A percentile compares a stretch with the other conserved stretches of the same genome.
phyloP scores from a whole-genome alignment of 23 tunicate genomes.

The Pegea sp. region DNA sequence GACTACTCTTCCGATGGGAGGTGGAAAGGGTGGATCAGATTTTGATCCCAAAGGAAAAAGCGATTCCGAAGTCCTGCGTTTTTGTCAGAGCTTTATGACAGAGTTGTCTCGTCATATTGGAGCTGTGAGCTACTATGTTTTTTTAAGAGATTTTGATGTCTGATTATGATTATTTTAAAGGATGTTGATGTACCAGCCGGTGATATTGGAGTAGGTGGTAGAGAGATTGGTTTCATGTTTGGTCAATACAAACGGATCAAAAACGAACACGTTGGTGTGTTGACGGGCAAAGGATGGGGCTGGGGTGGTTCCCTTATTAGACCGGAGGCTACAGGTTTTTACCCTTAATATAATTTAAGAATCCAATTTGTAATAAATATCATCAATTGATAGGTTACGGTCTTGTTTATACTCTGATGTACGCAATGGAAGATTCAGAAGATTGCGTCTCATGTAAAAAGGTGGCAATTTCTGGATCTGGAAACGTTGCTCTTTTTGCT shows the following conservation, averaged over 20 bases:
- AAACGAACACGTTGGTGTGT: conserved; percentile 78
- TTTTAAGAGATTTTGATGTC: background rate
- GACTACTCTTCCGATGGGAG: conserved; percentile 99
- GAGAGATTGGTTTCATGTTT: conserved; percentile 94
- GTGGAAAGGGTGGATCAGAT: conserved; percentile 99
- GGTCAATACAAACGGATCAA: conserved; percentile 99
- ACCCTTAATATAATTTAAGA: no score
- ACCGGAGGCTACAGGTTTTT: conserved; percentile 98
- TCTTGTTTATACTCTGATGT: conserved; percentile 79
- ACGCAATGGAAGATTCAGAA: conserved; percentile 42
- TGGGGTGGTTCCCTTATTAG: conserved; percentile 99
- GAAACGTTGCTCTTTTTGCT: conserved; percentile 97
- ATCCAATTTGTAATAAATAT: no score
- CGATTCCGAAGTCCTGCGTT: conserved; percentile 84
- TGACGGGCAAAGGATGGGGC: conserved; percentile 99
- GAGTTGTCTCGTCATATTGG: conserved; percentile 93
- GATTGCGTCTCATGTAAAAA: conserved; percentile 60
- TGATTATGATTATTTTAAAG: no score
- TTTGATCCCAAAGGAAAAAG: conserved; percentile 98
- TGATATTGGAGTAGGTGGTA: conserved; percentile 96
- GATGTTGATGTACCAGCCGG: conserved; percentile 99
- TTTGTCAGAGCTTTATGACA: conserved; percentile 98
- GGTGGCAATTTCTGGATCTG: conserved; percentile 88
- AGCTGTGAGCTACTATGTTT: conserved; percentile 92
- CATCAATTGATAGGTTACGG: conserved; percentile 55